Evolutionary conservation across 2,113 vertebrate genomes (phyloP).

Genomic region (Gobius niger): DNA sequence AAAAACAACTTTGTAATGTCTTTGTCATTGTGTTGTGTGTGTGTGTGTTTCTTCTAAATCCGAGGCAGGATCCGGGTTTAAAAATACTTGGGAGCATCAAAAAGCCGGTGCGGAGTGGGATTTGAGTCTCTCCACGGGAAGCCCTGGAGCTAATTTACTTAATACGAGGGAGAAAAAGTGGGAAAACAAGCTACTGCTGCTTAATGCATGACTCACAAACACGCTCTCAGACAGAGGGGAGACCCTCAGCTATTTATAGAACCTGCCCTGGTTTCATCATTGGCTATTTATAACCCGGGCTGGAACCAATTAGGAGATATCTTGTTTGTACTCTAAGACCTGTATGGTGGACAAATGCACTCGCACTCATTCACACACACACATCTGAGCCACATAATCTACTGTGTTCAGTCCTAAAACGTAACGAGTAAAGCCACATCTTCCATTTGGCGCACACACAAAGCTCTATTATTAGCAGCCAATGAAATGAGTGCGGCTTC

Average conservation of each 20-base stretch:
- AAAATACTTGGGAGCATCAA: not conserved
- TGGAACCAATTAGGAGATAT: not conserved
- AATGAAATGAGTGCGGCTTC: constrained; percentile 19
- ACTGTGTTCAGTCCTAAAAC: constrained; percentile 22
- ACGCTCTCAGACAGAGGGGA: constrained; percentile 23
- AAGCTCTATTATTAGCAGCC: constrained; percentile 26
- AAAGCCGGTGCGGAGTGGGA: not conserved
- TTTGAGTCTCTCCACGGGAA: not conserved
- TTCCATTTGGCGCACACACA: constrained; percentile 9
- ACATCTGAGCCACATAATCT: not conserved
- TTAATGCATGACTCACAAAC: constrained; percentile 8
- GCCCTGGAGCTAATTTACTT: not conserved
- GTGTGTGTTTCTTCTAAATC: not conserved
- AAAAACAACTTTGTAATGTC: not conserved
- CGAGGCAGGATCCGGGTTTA: not conserved
- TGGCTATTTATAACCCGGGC: not conserved
- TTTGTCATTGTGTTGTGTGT: not conserved
- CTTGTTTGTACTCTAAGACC: too few relatives aligned
- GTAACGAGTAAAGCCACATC: not conserved
- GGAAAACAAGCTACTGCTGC: constrained; percentile 8
- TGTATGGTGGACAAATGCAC: too few relatives aligned
- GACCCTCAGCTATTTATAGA: constrained; percentile 52
- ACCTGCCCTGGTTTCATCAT: constrained; percentile 41
- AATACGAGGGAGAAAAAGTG: not conserved
- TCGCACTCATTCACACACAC: too few relatives aligned